Evolutionary conservation across 2,888 invertebrate species (phyloP), one percentile per base, ranked within the genome.

Genomic region (Drosophila bunnanda): DNA sequence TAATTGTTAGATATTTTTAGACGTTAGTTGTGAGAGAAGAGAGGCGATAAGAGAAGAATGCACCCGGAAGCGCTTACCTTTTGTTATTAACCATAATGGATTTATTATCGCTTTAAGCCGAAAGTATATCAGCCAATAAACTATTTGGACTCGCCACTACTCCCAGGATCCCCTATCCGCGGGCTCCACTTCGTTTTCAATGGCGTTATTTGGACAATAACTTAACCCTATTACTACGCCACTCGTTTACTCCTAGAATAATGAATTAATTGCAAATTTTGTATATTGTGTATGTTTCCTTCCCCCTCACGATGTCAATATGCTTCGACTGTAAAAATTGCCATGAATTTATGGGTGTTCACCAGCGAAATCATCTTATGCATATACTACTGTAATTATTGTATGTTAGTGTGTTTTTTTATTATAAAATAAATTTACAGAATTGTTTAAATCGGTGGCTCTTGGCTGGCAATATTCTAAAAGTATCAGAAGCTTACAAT

Each of bases 1-100:
- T 72, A 72, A 72, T 65, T 83, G 85, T 87, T 87, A 80, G 84
- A 86, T 86, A 83, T 83, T 83, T 80, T 76, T 78, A 79, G 81
- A 65, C 79, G 71, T 75, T 82, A 83, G 55, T 67, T 78, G 50
- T 78, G 72, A 56, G 46, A 64, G 55, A 71, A 61, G 54, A 71
- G 55, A 68, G 36, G 64, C 50, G 64, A 69, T 25, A 34, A 20
- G 38, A 43, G 46, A 59, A 39, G n/a, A 22, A 48, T 50, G 67
- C 38, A 65, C 57, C 61, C 57, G 41, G 30, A 74, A 75, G 60
- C 54, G 69, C 68, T 60, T 81, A 66, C 48, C 58, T 77, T 80
- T 80, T 82, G 84, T 82, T 87, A 78, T 78, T 77, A 70, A 79
- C 60, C 72, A 28, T 69, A 68, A 80, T 67, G 77, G 78, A 85